These are phyloP conservation scores for Allygus modestus DNA, from an alignment of 2,888 invertebrate species.

Conservation along the genomic window DNA sequence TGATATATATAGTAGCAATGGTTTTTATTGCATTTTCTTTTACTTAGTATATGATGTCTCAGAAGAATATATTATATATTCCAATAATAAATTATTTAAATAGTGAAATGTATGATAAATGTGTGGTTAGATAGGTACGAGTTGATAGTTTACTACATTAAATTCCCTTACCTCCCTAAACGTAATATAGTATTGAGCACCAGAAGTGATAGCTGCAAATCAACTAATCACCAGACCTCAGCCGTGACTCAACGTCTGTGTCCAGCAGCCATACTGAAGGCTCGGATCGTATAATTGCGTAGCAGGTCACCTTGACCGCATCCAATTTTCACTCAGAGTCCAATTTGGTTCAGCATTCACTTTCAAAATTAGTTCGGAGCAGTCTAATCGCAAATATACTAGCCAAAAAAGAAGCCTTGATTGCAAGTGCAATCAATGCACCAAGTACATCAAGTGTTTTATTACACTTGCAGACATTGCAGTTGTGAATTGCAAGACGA, in stretches of 20 bases:
- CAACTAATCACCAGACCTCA: not conserved
- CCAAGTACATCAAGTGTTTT: not conserved
- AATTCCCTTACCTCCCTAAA: too few relatives aligned
- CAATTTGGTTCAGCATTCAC: not conserved
- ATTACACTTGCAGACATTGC: not conserved
- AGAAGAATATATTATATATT: too few relatives aligned
- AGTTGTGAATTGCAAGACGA: not conserved
- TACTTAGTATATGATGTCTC: too few relatives aligned
- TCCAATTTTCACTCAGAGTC: not conserved
- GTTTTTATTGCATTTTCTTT: too few relatives aligned
- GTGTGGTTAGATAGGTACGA: too few relatives aligned
- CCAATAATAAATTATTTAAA: too few relatives aligned
- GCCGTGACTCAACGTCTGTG: not conserved
- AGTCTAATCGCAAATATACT: not conserved
- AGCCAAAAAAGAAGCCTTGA: not conserved
- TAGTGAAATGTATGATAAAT: too few relatives aligned
- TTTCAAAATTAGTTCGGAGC: not conserved
- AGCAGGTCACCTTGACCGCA: constrained; percentile 35
- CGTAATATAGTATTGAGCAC: too few relatives aligned
- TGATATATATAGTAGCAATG: too few relatives aligned
- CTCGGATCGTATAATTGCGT: not conserved
- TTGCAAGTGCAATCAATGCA: not conserved
- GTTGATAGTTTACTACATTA: too few relatives aligned
- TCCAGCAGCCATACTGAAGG: not conserved
- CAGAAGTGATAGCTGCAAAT: not conserved